These are phyloP conservation scores for Troides helena DNA, from an alignment of 2,888 invertebrate genomes.

Conservation along the genomic window DNA sequence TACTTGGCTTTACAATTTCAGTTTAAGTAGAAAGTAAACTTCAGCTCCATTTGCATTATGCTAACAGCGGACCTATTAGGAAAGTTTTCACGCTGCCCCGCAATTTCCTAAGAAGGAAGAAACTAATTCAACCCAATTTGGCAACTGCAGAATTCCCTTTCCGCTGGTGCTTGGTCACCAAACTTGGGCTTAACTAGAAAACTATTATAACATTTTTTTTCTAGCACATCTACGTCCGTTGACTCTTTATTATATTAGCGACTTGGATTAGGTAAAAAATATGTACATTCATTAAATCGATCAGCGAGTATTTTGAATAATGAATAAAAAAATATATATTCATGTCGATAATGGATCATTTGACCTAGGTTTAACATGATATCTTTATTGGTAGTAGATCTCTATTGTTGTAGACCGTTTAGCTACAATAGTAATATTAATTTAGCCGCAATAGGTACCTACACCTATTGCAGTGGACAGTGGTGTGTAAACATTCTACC, in stretches of 20 bases:
- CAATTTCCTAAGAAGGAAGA: slow-evolving; percentile 21
- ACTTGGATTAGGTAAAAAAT: not conserved
- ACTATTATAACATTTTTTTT: slow-evolving; percentile 3
- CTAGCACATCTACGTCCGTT: not conserved
- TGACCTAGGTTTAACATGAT: too few species aligned
- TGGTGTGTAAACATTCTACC: too few species aligned
- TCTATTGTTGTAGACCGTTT: too few species aligned
- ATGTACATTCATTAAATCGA: too few species aligned
- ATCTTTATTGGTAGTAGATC: too few species aligned
- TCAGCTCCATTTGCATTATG: not conserved
- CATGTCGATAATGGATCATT: too few species aligned
- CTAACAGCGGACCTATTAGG: slow-evolving; percentile 13
- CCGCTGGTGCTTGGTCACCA: slow-evolving; percentile 9
- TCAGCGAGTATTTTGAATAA: too few species aligned
- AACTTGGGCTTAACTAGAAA: slow-evolving; percentile 16
- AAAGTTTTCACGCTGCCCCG: slow-evolving; percentile 14
- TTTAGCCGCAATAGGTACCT: too few species aligned
- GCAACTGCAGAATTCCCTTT: slow-evolving; percentile 14
- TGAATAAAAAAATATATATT: too few species aligned
- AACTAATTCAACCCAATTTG: slow-evolving; percentile 24
- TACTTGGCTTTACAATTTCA: not conserved
- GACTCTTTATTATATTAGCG: not conserved
- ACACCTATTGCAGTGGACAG: too few species aligned
- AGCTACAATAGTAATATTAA: too few species aligned
- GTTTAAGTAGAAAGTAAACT: not conserved